Percentiles rank a stretch among this genome's conserved stretches.
phyloP scores from a whole-genome alignment of 2,888 invertebrate genomes.

The Oscheius sp. region DNA sequence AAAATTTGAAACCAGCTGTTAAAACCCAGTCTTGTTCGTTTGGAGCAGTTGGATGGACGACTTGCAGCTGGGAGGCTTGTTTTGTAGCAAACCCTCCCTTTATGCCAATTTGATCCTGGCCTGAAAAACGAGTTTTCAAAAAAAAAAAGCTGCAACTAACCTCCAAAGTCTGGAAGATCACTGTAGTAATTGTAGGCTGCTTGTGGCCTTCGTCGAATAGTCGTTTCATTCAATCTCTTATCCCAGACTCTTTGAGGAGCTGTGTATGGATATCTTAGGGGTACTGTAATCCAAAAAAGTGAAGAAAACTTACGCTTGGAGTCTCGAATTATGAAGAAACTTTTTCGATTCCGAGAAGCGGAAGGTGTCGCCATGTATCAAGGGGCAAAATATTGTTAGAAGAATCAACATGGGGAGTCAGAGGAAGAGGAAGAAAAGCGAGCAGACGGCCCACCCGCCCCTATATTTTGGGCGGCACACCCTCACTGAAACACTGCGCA shows the following conservation, averaged over 20 bases:
- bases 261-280: slow-evolving; percentile 47
- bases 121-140: background rate
- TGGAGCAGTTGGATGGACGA: slow-evolving; percentile 62
- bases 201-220: slow-evolving; percentile 13
- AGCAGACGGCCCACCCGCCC: slow-evolving; percentile 6
- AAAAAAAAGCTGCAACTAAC: background rate
- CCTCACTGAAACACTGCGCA: slow-evolving; percentile 32
- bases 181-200: too few species aligned
- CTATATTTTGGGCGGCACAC: slow-evolving; percentile 31
- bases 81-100: slow-evolving; percentile 26
- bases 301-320: slow-evolving; percentile 16
- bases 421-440: background rate
- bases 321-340: background rate
- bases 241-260: slow-evolving; percentile 53
- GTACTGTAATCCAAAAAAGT: background rate
- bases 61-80: slow-evolving; percentile 12
- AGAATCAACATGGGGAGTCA: slow-evolving; percentile 7
- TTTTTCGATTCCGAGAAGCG: slow-evolving; percentile 4
- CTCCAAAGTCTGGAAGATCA: slow-evolving; percentile 15
- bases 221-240: slow-evolving; percentile 5
- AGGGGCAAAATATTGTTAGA: background rate
- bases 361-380: slow-evolving; percentile 8
- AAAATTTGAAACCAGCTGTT: slow-evolving; percentile 50
- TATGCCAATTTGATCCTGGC: slow-evolving; percentile 16
- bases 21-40: slow-evolving; percentile 68